Evolutionary conservation across 2,113 vertebrate species (phyloP).

Genomic region (Paratilapia polleni): DNA sequence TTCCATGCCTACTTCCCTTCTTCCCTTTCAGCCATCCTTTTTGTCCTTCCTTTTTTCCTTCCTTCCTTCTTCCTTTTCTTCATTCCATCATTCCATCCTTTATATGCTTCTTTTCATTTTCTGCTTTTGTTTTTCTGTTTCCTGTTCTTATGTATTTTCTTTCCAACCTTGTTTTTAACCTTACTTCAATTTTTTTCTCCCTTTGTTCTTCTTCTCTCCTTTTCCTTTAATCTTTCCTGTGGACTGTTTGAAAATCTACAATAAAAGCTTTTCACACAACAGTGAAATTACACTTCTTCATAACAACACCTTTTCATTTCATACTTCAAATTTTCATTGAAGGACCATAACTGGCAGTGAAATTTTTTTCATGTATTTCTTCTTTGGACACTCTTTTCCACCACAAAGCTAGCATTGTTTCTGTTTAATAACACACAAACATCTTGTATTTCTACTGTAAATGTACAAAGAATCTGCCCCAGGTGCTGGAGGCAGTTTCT

Average conservation of each 20-base stretch:
- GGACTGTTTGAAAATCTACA: not conserved
- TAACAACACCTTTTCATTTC: not conserved
- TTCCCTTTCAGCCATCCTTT: not conserved
- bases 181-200: not conserved
- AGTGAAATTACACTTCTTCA: not conserved
- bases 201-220: not conserved
- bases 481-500: conserved; percentile 40
- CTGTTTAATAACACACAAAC: conserved; percentile 37
- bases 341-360: not conserved
- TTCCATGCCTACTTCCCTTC: not conserved
- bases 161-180: not conserved
- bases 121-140: not conserved
- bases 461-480: conserved; percentile 42
- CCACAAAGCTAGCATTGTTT: not conserved
- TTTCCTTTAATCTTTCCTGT: not conserved
- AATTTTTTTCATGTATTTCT: not conserved
- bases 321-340: not conserved
- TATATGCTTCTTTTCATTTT: not conserved
- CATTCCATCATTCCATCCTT: too few relatives aligned
- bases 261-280: not conserved
- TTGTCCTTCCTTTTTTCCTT: not conserved
- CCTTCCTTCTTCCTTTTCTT: too few relatives aligned
- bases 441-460: not conserved
- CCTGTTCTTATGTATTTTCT: not conserved
- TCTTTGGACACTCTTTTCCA: not conserved